Evolutionary conservation across 1,140 invertebrate genomes (phyloP).

Genomic region (Aphelinus atriplicis): DNA sequence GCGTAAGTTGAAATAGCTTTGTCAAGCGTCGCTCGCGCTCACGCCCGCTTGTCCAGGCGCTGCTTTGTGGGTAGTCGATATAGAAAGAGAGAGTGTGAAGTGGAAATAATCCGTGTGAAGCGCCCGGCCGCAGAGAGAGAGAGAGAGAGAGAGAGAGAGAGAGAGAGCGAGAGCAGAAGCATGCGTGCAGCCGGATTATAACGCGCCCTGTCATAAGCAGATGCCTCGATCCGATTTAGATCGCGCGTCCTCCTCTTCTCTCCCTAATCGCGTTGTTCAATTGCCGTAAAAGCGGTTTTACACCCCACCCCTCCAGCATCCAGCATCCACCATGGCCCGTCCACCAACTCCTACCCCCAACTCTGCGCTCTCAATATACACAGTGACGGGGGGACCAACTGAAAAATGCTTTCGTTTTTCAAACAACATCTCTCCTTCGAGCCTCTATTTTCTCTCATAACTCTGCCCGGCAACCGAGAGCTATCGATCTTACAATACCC

Average conservation of each 20-base stretch:
- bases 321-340: neutral
- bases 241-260: conserved; percentile 36
- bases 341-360: neutral
- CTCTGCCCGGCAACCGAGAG: neutral
- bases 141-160: too few species aligned
- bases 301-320: neutral
- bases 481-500: neutral
- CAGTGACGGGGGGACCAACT: too few species aligned
- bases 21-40: neutral
- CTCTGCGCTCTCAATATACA: too few species aligned
- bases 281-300: conserved; percentile 61
- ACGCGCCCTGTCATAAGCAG: conserved; percentile 62
- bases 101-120: conserved; percentile 36
- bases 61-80: neutral
- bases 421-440: neutral
- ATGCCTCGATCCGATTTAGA: conserved; percentile 56
- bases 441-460: conserved; percentile 32
- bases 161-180: too few species aligned
- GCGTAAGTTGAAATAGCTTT: neutral
- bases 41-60: too few species aligned
- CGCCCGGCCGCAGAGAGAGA: conserved; percentile 3
- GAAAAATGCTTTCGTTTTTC: neutral
- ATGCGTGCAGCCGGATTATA: conserved; percentile 51
- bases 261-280: conserved; percentile 60
- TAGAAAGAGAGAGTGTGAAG: conserved; percentile 12